These are phyloP conservation scores for Scytalopus superciliaris DNA, from an alignment of 2,113 vertebrate genomes.

Conservation along the genomic window DNA sequence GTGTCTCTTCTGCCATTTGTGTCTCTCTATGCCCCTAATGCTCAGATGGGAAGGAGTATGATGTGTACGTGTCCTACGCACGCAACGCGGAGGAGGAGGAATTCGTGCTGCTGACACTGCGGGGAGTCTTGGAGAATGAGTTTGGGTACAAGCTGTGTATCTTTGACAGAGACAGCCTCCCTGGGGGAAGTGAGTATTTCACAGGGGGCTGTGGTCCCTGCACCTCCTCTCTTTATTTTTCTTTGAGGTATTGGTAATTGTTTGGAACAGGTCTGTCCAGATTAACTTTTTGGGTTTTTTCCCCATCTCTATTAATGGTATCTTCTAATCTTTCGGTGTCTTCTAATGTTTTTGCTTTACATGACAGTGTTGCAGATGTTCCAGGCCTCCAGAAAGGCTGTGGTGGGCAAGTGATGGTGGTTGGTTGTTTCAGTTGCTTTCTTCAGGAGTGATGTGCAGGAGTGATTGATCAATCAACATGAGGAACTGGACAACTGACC, in stretches of 20 bases:
- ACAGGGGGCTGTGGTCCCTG: neutral
- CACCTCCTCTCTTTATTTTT: neutral
- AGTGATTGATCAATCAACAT: neutral
- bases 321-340: neutral
- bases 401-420: neutral
- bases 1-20: neutral
- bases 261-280: neutral
- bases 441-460: neutral
- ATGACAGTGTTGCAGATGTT: neutral
- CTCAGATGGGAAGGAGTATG: conserved; percentile 92
- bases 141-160: conserved; percentile 95
- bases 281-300: neutral
- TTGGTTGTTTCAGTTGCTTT: neutral
- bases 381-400: neutral
- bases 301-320: neutral
- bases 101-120: conserved; percentile 88
- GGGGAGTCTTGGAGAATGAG: conserved; percentile 89
- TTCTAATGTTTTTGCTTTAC: neutral
- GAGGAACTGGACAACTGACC: neutral
- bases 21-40: neutral
- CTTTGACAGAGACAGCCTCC: conserved; percentile 95
- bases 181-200: conserved; percentile 92
- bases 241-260: neutral
- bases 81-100: conserved; percentile 92
- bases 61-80: conserved; percentile 94